Percentiles rank a stretch among this genome's conserved stretches.
Conservation (phyloP, 2,113 vertebrate species). For the Poeciliopsis prolifica region DNA sequence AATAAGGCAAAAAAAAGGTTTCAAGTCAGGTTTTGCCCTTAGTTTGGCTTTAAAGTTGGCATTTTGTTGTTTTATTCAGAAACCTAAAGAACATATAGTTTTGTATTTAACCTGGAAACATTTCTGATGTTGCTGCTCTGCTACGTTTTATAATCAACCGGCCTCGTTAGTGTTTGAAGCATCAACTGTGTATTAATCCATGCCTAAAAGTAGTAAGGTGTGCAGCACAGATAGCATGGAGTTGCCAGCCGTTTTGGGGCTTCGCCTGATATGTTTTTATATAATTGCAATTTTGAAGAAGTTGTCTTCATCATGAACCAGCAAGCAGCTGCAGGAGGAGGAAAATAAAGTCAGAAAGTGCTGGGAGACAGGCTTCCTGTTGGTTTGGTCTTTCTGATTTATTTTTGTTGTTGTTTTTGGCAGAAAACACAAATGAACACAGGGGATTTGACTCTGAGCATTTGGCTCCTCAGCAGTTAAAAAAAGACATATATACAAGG, state of each 20-base stretch:
- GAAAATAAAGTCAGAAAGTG: not conserved
- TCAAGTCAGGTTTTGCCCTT: not conserved
- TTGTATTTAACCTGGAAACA: not conserved
- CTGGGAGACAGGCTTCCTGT: not conserved
- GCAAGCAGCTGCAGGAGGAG: not conserved
- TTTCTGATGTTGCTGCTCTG: not conserved
- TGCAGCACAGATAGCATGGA: not conserved
- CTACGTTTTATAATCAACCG: not conserved
- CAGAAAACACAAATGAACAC: not conserved
- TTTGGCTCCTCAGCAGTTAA: not conserved
- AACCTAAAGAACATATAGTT: not conserved
- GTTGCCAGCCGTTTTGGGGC: not conserved
- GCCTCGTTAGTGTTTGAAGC: not conserved
- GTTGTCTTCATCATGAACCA: not conserved
- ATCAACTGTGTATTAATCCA: slow-evolving; percentile 17
- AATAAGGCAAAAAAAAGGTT: not conserved
- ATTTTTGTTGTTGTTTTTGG: not conserved
- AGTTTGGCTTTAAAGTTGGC: not conserved
- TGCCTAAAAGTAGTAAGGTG: slow-evolving; percentile 9
- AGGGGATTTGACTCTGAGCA: not conserved
- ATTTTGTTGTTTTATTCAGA: not conserved
- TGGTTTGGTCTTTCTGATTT: not conserved
- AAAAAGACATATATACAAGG: not conserved
- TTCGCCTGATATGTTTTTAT: not conserved
- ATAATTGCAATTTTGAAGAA: not conserved